These are phyloP conservation scores for Ormia ochracea DNA, from an alignment of 2,888 invertebrate genomes.

Conservation along the genomic window DNA sequence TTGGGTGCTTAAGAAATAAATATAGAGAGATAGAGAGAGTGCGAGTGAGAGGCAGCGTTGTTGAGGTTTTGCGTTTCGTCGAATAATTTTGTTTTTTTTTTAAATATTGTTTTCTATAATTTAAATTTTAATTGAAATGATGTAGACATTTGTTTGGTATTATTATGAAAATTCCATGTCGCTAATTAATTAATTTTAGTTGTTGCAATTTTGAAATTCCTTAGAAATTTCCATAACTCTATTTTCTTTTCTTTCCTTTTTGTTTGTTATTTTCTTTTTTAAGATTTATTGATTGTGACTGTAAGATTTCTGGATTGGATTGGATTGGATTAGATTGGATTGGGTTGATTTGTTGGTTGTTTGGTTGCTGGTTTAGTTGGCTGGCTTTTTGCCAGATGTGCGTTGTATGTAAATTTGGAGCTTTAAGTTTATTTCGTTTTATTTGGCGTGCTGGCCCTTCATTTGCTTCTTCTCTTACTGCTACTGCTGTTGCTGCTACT, in stretches of 20 bases:
- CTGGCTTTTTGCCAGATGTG: neutral
- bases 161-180: constrained; percentile 45
- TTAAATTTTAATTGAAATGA: neutral
- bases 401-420: neutral
- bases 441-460: neutral
- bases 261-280: neutral
- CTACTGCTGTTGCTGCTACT: constrained; percentile 5
- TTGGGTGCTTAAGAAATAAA: neutral
- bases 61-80: constrained; percentile 6
- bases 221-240: constrained; percentile 48
- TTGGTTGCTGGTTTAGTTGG: no score
- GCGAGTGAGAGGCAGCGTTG: constrained; percentile 21
- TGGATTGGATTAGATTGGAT: no score
- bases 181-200: neutral
- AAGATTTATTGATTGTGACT: constrained; percentile 29
- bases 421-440: constrained; percentile 1
- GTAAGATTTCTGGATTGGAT: neutral
- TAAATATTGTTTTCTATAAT: neutral
- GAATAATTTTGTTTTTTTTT: neutral
- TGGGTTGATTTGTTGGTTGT: no score
- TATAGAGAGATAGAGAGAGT: neutral
- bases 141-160: neutral
- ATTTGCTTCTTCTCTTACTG: neutral
- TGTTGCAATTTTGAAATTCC: neutral
- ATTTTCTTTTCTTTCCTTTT: neutral